Percentiles rank a stretch among this genome's conserved stretches.
These are phyloP conservation scores for Plemyria rubiginata DNA, from an alignment of 2,888 invertebrate genomes.

Conservation along the genomic window DNA sequence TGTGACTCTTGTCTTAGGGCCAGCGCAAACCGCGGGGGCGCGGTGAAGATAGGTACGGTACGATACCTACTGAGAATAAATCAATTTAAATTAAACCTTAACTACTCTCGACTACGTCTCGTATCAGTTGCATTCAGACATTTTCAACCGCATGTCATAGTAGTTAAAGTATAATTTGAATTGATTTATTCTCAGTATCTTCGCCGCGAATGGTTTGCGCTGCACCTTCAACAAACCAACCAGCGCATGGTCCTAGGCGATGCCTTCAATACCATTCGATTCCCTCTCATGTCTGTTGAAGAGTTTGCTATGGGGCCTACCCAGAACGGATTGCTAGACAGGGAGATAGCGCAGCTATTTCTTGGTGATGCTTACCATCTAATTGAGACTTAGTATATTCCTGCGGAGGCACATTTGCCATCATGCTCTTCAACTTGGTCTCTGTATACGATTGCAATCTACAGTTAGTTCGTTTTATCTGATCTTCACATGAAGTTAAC, in stretches of 20 bases:
- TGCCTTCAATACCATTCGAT: constrained; percentile 90
- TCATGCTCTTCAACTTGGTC: constrained; percentile 54
- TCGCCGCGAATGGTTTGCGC: no score
- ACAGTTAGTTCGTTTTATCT: constrained; percentile 52
- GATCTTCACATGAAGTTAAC: constrained; percentile 61
- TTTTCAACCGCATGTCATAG: no score
- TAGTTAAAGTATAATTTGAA: no score
- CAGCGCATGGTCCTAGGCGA: constrained; percentile 88
- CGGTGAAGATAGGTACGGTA: no score
- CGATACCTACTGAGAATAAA: no score
- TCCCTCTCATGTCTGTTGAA: constrained; percentile 93
- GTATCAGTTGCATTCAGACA: no score
- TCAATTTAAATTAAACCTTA: no score
- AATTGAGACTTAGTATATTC: constrained; percentile 52
- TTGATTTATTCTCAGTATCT: no score
- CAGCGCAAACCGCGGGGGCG: no score
- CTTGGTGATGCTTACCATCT: constrained; percentile 46
- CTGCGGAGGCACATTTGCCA: constrained; percentile 53
- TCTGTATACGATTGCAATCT: constrained; percentile 49
- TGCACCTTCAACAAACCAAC: no score
- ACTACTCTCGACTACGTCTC: no score
- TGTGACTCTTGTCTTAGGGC: no score
- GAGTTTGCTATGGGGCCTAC: constrained; percentile 93
- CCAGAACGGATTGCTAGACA: constrained; percentile 90
- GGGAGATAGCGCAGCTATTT: constrained; percentile 87